A percentile compares a stretch with the other conserved stretches of the same genome.
Conservation (phyloP, 2,797 vertebrate species). For the Hippocampus kuda region DNA sequence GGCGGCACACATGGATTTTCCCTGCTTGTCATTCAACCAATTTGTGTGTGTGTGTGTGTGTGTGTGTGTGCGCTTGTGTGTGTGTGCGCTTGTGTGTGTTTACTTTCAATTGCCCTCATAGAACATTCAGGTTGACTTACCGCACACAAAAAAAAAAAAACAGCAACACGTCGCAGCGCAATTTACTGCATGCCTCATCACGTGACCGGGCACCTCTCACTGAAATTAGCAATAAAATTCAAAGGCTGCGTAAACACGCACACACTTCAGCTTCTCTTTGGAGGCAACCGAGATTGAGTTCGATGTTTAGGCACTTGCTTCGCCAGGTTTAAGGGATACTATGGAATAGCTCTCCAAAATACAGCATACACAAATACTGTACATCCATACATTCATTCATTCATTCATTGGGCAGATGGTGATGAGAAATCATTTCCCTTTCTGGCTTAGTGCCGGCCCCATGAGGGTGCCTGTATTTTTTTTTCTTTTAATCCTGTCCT, state of each 20-base stretch:
- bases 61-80: background rate
- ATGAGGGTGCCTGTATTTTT: too few species aligned
- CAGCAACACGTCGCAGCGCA: background rate
- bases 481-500: too few species aligned
- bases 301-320: background rate
- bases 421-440: too few species aligned
- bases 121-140: constrained; percentile 36
- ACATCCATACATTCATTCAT: too few species aligned
- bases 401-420: too few species aligned
- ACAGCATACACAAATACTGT: too few species aligned
- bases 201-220: constrained; percentile 35
- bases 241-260: constrained; percentile 14
- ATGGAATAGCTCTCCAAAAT: background rate
- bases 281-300: background rate
- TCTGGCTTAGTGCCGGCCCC: too few species aligned
- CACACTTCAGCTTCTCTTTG: constrained; percentile 1
- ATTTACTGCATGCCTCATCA: constrained; percentile 27
- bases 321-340: background rate
- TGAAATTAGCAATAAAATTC: constrained; percentile 31
- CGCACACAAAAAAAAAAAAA: constrained; percentile 1
- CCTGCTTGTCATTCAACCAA: constrained; percentile 21
- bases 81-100: constrained; percentile 5
- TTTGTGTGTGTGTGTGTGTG: constrained; percentile 3
- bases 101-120: constrained; percentile 18
- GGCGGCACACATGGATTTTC: constrained; percentile 28